Percentiles rank a stretch among this genome's conserved stretches.
phyloP scores from a whole-genome alignment of 1,140 invertebrate genomes.

The Papilio polyxenes region DNA sequence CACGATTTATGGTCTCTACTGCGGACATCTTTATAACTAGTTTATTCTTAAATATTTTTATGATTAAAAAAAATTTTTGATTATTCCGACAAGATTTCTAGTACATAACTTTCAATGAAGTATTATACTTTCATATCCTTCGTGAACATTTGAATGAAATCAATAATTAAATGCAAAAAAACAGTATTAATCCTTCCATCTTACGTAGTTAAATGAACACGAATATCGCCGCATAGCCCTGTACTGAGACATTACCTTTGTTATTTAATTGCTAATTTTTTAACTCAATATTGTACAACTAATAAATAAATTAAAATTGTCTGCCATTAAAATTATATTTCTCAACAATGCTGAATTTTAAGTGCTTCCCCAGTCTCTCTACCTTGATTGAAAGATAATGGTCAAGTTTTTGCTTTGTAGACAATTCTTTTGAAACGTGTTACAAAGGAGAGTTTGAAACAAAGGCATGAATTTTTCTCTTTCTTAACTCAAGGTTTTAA shows the following conservation, averaged over 20 bases:
- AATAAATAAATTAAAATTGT: neutral
- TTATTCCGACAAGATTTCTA: too few relatives aligned
- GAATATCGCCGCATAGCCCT: too few relatives aligned
- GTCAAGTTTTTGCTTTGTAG: neutral
- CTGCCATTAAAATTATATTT: neutral
- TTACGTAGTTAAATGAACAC: too few relatives aligned
- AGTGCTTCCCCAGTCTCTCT: neutral
- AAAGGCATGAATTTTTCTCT: neutral
- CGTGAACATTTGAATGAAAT: too few relatives aligned
- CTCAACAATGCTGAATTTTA: neutral
- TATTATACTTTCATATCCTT: too few relatives aligned
- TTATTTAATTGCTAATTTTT: too few relatives aligned
- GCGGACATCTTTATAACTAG: neutral
- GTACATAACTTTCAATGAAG: too few relatives aligned
- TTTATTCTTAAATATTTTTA: neutral
- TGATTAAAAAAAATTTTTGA: too few relatives aligned
- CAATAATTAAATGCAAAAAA: too few relatives aligned
- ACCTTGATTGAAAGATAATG: neutral
- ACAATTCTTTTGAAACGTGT: neutral
- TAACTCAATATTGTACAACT: too few relatives aligned
- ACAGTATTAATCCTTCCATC: too few relatives aligned
- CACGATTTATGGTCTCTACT: neutral
- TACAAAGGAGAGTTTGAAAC: neutral
- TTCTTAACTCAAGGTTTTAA: neutral
- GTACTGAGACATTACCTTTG: too few relatives aligned